Base-by-base conservation (phyloP, 2,113 vertebrate species). In the Nothoprocta perdicaria region DNA sequence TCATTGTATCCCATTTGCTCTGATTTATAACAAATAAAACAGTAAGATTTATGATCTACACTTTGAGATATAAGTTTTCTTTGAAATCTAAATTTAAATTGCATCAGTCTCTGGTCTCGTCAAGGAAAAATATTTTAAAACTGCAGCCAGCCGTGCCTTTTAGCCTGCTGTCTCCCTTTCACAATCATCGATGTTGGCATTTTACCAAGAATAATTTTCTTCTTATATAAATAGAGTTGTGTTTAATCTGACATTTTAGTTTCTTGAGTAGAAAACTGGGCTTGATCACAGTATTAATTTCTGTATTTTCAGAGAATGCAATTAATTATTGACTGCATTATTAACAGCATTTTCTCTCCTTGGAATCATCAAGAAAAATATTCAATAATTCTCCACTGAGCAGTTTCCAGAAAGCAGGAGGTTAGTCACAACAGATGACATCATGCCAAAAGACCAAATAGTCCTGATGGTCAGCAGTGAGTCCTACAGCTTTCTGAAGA, bases 71-170 rank as follows among this genome's bases (percentile, higher is more conserved):
- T 69, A 90, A 46, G 73, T 82, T 94, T 92, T 63, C 82, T 92
- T 89, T 94, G 78, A 46, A 67, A 77, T 71, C 60, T 80, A 94
- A 84, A 88, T 90, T 80, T 94, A 86, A 92, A 71, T 13, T 41
- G 40, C 46, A 88, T 43, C 63, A 67, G 78, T 60, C 52, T 38
- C 75, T 73, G 22, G 63, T 86, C 50, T 45, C 66, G 93, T 40
- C 57, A 90, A 90, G 50, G 84, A 84, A 67, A 93, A 94, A 86
- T 80, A 88, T 92, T 91, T 95, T 80, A 63, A 66, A 91, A 80
- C 58, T 68, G 74, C 83, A 86, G 74, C 46, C 75, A 89, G 65
- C 41, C 46, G 29, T 90, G 84, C 40, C 43, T 94, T 94, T 88
- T 94, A 84, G 57, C 65, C 66, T 85, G 74, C 62, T 90, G 48